These are phyloP conservation scores for Mythimna impura DNA, from an alignment of 2,888 invertebrate genomes.

Conservation along the genomic window DNA sequence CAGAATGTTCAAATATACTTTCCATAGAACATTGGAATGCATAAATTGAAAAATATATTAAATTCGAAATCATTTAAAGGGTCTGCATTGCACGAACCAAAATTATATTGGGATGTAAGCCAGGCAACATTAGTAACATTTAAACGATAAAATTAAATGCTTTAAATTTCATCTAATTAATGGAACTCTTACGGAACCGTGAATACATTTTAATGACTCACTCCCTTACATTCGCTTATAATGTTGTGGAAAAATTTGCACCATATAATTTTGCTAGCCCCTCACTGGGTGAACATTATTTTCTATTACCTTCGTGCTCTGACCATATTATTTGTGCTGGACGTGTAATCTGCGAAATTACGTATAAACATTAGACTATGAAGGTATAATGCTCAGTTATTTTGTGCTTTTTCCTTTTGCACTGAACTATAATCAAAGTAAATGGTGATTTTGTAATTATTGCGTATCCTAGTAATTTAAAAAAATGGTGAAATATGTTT, in stretches of 20 bases:
- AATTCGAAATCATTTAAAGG: neutral
- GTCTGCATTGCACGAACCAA: neutral
- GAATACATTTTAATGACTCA: constrained; percentile 18
- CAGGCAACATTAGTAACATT: neutral
- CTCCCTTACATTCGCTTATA: constrained; percentile 1
- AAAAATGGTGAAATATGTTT: neutral
- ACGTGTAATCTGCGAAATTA: constrained; percentile 59
- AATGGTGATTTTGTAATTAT: constrained; percentile 25
- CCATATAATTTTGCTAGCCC: constrained; percentile 50
- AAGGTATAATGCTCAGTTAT: constrained; percentile 37
- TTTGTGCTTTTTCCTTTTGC: constrained; percentile 35
- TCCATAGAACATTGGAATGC: too few relatives aligned
- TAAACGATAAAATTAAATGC: neutral
- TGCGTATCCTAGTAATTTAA: constrained; percentile 6
- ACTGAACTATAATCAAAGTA: constrained; percentile 39
- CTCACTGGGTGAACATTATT: constrained; percentile 52
- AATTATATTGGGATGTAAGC: neutral
- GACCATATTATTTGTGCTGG: constrained; percentile 55
- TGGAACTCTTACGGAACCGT: constrained; percentile 22
- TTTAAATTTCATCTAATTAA: neutral
- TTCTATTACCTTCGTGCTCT: constrained; percentile 63
- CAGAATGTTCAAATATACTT: too few relatives aligned
- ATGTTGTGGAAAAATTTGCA: constrained; percentile 38
- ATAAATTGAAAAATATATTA: neutral
- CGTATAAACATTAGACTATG: constrained; percentile 47